Conservation (phyloP, 2,797 vertebrate genomes). For the Parauchenoglanis punctatus region DNA sequence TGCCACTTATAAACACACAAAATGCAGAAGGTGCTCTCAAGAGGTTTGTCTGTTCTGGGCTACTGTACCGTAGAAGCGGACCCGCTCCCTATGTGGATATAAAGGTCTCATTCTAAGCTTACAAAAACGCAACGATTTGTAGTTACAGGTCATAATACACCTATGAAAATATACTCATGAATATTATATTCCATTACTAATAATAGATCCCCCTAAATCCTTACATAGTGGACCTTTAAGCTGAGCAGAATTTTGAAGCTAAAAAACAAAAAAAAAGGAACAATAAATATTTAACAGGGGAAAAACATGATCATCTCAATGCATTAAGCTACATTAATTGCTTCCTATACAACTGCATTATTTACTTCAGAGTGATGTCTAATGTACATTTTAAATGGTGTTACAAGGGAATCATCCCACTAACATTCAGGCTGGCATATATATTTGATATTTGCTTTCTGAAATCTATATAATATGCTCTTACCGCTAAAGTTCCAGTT, state of each 20-base stretch:
- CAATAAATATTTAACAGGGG: not conserved
- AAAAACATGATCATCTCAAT: not conserved
- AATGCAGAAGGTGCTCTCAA: too few relatives aligned
- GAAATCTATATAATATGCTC: not conserved
- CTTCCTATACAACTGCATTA: not conserved
- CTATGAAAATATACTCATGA: too few relatives aligned
- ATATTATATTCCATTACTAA: too few relatives aligned
- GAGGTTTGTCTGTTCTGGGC: too few relatives aligned
- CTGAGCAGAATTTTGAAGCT: not conserved
- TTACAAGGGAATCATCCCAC: not conserved
- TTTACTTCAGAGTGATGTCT: not conserved
- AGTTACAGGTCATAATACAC: too few relatives aligned
- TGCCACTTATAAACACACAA: too few relatives aligned
- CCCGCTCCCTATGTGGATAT: too few relatives aligned
- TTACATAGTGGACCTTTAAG: not conserved
- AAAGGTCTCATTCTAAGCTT: too few relatives aligned
- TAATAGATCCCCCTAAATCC: too few relatives aligned
- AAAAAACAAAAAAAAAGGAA: not conserved
- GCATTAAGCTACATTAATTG: not conserved
- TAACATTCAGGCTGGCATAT: not conserved
- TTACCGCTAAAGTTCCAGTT: not conserved
- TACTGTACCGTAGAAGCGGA: too few relatives aligned
- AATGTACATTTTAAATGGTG: not conserved
- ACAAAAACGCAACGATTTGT: too few relatives aligned
- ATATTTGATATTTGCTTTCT: not conserved